These are phyloP conservation scores for Parasteatoda lunata DNA, from an alignment of 2,888 invertebrate genomes.

Conservation along the genomic window DNA sequence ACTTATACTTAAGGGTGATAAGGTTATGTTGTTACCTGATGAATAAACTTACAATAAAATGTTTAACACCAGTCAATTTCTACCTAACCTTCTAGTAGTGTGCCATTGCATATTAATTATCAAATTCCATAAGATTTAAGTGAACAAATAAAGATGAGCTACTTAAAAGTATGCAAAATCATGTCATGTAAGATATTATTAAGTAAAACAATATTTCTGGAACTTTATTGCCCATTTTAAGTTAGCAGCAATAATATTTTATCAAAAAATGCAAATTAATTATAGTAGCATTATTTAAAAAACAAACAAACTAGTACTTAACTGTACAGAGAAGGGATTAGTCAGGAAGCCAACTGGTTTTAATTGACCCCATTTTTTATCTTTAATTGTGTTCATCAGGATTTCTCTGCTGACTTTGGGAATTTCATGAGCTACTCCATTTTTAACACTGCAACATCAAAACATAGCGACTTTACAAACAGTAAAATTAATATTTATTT, in stretches of 20 bases:
- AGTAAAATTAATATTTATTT: too few relatives aligned
- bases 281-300: neutral
- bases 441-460: slow-evolving; percentile 25
- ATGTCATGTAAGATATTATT: too few relatives aligned
- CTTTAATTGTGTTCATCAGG: slow-evolving; percentile 25
- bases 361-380: slow-evolving; percentile 39
- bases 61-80: too few relatives aligned
- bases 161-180: neutral
- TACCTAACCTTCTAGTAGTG: neutral
- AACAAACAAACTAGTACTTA: slow-evolving; percentile 17
- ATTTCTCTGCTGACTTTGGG: slow-evolving; percentile 20
- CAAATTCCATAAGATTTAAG: neutral
- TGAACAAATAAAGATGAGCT: neutral
- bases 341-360: slow-evolving; percentile 49
- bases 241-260: neutral
- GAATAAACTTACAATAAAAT: too few relatives aligned
- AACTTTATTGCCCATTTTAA: neutral
- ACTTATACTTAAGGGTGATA: too few relatives aligned
- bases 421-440: slow-evolving; percentile 57
- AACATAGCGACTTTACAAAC: too few relatives aligned
- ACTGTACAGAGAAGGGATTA: slow-evolving; percentile 59
- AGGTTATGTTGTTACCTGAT: too few relatives aligned
- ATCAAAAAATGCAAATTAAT: neutral
- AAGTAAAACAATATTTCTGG: neutral
- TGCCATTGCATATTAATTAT: neutral